phyloP scores from a whole-genome alignment of 1,140 invertebrate genomes.

The Agraylea sexmaculata region DNA sequence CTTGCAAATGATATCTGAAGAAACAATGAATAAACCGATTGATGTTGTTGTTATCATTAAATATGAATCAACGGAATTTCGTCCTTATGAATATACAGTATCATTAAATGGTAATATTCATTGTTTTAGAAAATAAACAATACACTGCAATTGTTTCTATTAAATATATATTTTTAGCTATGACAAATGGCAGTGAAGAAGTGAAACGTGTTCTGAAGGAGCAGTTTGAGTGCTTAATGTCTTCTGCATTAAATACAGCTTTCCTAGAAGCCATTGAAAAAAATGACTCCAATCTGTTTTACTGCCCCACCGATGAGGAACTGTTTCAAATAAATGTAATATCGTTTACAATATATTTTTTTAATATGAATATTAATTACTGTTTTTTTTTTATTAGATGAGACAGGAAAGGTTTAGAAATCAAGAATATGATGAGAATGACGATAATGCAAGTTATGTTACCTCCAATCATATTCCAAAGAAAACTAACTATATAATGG shows the following conservation, averaged over 20 bases:
- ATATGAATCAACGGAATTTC: constrained; percentile 2
- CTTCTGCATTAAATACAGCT: background rate
- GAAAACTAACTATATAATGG: background rate
- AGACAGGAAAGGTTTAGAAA: background rate
- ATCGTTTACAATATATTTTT: background rate
- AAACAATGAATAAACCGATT: too few species aligned
- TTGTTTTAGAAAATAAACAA: background rate
- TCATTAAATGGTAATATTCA: background rate
- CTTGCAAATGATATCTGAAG: too few species aligned
- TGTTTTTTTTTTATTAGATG: background rate
- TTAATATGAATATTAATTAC: background rate
- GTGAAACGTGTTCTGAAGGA: background rate
- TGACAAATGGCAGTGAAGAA: background rate
- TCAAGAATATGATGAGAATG: background rate
- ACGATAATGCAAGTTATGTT: background rate
- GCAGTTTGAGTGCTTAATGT: constrained; percentile 4
- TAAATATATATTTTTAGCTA: background rate
- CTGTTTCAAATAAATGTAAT: background rate
- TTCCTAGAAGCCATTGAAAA: background rate
- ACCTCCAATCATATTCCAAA: background rate
- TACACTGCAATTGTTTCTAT: background rate
- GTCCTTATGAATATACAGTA: background rate
- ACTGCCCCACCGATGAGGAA: background rate
- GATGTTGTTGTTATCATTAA: constrained; percentile 1
- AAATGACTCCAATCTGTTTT: background rate